Base-by-base conservation (phyloP, 2,113 vertebrate species). In the Papio anubis region DNA sequence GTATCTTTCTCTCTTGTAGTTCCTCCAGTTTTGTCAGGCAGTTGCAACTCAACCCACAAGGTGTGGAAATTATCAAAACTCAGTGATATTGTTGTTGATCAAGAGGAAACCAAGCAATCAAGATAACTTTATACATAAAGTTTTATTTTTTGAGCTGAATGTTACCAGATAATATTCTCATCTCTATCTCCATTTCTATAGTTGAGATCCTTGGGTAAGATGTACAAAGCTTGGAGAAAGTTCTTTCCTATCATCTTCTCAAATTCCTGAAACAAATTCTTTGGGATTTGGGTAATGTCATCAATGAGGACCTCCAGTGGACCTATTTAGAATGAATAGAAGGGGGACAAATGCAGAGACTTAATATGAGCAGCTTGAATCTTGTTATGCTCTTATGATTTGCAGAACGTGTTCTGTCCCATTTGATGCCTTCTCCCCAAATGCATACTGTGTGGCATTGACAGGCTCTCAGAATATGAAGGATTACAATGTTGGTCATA, bases 11-110 rank as follows among this genome's bases (percentile, higher is more conserved):
- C 3, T 94, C 6, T 73, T 90, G 7, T 88, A 55, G 59, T 35
- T 16, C 4, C 43, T 87, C 78, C 30, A 68, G n/a, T 93, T 89
- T 97, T 25, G 92, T 97, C 45, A 82, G 43, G 50, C 90, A 89
- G 38, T 97, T 61, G 97, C 93, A 97, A 79, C 25, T 94, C 84
- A 88, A 38, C 68, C 66, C 43, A 90, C 76, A 90, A 94, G 61
- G 38, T 35, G 81, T 81, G 72, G 93, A 88, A 96, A 45, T 93
- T 97, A 76, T 92, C 96, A 73, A 97, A 97, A 96, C 57, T 50
- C 93, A 97, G 43, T 83, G 52, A 88, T 90, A 70, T 0, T 92
- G 73, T 97, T 40, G 90, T 83, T 90, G 80, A 52, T 72, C 95
- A 43, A 83, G 81, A 88, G 72, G 79, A 96, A 80, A 9, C 59